A percentile compares a stretch with the other conserved stretches of the same genome.
phyloP scores from a whole-genome alignment of 2,113 vertebrate genomes.

The Malurus alboscapulatus region DNA sequence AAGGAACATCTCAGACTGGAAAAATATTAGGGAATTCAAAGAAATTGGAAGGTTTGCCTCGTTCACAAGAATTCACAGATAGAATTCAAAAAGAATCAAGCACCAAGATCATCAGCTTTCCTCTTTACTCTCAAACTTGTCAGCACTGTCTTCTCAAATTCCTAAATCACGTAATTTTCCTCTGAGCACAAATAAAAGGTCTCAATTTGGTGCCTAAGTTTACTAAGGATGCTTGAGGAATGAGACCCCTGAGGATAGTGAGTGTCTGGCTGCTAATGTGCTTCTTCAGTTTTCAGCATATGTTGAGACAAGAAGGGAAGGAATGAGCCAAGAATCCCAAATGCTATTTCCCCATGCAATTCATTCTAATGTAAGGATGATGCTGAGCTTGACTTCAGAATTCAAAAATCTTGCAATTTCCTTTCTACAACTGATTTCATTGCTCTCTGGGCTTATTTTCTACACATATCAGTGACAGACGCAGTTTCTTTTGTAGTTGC shows the following conservation, averaged over 20 bases:
- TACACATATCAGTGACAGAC: background rate
- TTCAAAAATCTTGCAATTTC: background rate
- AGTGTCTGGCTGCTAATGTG: background rate
- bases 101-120: background rate
- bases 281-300: background rate
- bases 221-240: background rate
- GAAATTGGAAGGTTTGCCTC: background rate
- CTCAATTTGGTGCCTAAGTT: background rate
- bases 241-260: background rate
- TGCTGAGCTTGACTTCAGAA: background rate
- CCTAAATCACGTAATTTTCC: background rate
- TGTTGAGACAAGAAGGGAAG: background rate
- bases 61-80: background rate
- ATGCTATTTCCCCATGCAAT: background rate
- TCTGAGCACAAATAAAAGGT: background rate
- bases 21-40: background rate
- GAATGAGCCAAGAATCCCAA: slow-evolving; percentile 1
- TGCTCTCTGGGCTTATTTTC: slow-evolving; percentile 18
- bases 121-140: background rate
- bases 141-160: background rate
- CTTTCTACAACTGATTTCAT: background rate
- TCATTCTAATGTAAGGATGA: background rate
- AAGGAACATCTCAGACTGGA: background rate
- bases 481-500: background rate
- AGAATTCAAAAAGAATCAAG: background rate